These are phyloP conservation scores for Ceramica pisi DNA, from an alignment of 2,888 invertebrate genomes.

Conservation along the genomic window DNA sequence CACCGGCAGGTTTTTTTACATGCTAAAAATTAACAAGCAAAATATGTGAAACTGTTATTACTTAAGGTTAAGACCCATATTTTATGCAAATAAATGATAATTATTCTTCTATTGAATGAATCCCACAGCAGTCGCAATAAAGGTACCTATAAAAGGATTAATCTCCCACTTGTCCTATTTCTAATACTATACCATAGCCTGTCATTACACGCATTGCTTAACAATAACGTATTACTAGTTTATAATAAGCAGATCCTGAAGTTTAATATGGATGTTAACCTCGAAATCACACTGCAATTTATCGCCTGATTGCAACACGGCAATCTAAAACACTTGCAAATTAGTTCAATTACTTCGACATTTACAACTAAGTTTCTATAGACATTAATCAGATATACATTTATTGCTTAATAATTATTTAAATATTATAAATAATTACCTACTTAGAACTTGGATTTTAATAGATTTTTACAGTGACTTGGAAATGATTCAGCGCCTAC, in stretches of 20 bases:
- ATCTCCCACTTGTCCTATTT: constrained; percentile 20
- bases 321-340: constrained; percentile 29
- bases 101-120: background rate
- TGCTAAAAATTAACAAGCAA: too few relatives aligned
- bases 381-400: background rate
- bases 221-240: constrained; percentile 40
- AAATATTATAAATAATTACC: background rate
- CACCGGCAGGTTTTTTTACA: too few relatives aligned
- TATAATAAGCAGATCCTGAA: constrained; percentile 54
- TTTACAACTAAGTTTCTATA: background rate
- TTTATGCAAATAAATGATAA: too few relatives aligned
- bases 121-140: background rate
- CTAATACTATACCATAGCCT: constrained; percentile 15
- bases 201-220: constrained; percentile 31
- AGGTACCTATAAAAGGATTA: background rate
- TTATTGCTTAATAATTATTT: background rate
- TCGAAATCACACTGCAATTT: constrained; percentile 50
- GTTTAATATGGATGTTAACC: constrained; percentile 49
- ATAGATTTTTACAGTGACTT: background rate
- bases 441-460: background rate
- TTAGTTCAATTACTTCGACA: constrained; percentile 33
- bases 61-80: too few relatives aligned
- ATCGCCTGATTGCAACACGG: constrained; percentile 43
- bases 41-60: too few relatives aligned
- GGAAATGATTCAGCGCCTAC: constrained; percentile 17